Base-by-base conservation (phyloP, 2,888 invertebrate genomes). In the Cryptus viduatorius region DNA sequence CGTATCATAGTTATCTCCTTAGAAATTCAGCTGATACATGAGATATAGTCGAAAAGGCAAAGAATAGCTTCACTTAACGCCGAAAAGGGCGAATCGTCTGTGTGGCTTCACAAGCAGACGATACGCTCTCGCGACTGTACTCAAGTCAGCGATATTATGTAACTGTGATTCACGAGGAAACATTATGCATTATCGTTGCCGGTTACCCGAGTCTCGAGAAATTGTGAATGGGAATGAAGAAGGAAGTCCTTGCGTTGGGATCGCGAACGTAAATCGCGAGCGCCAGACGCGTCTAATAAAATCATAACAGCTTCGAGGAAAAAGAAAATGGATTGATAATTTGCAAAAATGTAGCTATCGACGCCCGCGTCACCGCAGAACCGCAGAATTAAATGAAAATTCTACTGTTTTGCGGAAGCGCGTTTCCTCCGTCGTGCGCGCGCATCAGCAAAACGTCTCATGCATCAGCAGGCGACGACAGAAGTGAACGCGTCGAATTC, bases 361-460 rank as follows among this genome's bases (percentile, higher is more conserved):
- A n/a, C n/a, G n/a, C n/a, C n/a, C n/a, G n/a, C n/a, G n/a, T n/a
- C n/a, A n/a, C n/a, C n/a, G n/a, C n/a, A n/a, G n/a, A n/a, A n/a
- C 8, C 16, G 44, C 19, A 24, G 29, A 67, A 61, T 61, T 65
- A 8, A 19, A 72, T 72, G 48, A 77, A 67, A 71, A 80, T 72
- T 72, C 19, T 31, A 50, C 71, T 37, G 29, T 48, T 79, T 79
- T 64, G 64, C 61, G 50, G 65, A 83, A 75, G 64, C 50, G 46
- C 46, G 14, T 65, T 37, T 24, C 31, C 56, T 24, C 56, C 56
- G 24, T 37, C 37, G 37, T 37, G 37, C 24, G 53, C 69, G 14
- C 4, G 46, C 46, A 61, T 31, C 44, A 37, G 16, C 24, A 46
- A 65, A 37, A 19, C 48, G 59, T 56, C 69, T 50, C 37, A 37